Evolutionary conservation across 2,888 invertebrate genomes (phyloP), one percentile per base, ranked within the genome.

Genomic region (Noctua pronuba): DNA sequence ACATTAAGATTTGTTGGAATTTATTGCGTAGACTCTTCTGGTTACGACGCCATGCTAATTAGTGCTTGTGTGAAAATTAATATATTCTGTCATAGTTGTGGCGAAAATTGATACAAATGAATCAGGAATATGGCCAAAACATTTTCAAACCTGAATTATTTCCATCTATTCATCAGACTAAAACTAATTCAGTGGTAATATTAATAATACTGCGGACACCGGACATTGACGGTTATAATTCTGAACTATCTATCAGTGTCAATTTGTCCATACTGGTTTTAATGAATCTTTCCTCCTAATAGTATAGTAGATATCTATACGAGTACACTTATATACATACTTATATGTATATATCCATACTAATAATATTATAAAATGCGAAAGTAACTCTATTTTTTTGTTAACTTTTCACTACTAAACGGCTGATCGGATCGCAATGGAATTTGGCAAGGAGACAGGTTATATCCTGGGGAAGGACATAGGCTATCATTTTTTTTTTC

Each of bases 1-100:
- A 49, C 35, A 71, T 60, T 65, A 24, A 74, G 55, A 67, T 70
- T 46, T 28, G 58, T 18, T 21, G 65, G 35, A 72, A 71, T 82
- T 66, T 41, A 66, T 82, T 66, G 35, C 35, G 11, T 5, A 24
- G 11, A 49, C 55, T 55, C 35, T 31, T 66, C 11, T n/a, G 1
- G 8, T 24, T 46, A 13, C 13, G 35, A 44, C 24, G 13, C 55
- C 52, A 38, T 31, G 38, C 16, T 55, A 35, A 80, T 80, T 74
- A 68, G 49, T 41, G 13, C 21, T n/a, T 35, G 46, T 13, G n/a
- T 24, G 8, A n/a, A 35, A 35, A 69, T n/a, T 0, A 35, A 35
- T 10, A 55, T 64, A 28, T 41, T 41, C 28, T 8, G 21, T 21
- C 28, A 58, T 58, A 28, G 58, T 2, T 55, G 13, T n/a, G 55